Evolutionary conservation across 2,113 vertebrate species (phyloP).

Genomic region (Urocitellus parryii): DNA sequence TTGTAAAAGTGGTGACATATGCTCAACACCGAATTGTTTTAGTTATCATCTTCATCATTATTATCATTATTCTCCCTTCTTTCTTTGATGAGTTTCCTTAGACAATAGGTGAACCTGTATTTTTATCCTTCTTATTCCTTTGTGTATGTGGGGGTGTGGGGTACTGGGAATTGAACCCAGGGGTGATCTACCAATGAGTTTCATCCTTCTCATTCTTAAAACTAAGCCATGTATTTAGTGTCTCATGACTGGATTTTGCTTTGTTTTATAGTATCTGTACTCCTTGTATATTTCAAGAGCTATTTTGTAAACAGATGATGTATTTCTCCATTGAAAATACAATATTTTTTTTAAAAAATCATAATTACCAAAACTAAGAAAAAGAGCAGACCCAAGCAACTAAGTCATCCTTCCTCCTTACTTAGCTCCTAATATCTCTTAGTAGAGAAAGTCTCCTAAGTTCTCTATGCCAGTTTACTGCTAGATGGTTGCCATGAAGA

Average conservation of each 20-base stretch:
- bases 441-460: neutral
- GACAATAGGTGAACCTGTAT: neutral
- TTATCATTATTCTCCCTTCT: neutral
- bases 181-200: too few species aligned
- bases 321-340: too few species aligned
- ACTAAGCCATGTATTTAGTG: neutral
- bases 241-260: too few species aligned
- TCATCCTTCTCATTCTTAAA: neutral
- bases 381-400: neutral
- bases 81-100: neutral
- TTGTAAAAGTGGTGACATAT: neutral
- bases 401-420: neutral
- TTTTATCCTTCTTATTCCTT: constrained; percentile 3
- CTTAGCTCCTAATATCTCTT: neutral
- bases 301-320: too few species aligned
- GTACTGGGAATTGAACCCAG: too few species aligned
- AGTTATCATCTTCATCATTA: neutral
- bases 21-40: neutral
- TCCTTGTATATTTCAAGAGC: too few species aligned
- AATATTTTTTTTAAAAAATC: too few species aligned
- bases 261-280: too few species aligned
- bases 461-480: too few species aligned
- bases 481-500: neutral
- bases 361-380: neutral
- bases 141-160: too few species aligned